A percentile compares a stretch with the other conserved stretches of the same genome.
These are phyloP conservation scores for Thunnus thynnus DNA, from an alignment of 2,113 vertebrate genomes.

Conservation along the genomic window DNA sequence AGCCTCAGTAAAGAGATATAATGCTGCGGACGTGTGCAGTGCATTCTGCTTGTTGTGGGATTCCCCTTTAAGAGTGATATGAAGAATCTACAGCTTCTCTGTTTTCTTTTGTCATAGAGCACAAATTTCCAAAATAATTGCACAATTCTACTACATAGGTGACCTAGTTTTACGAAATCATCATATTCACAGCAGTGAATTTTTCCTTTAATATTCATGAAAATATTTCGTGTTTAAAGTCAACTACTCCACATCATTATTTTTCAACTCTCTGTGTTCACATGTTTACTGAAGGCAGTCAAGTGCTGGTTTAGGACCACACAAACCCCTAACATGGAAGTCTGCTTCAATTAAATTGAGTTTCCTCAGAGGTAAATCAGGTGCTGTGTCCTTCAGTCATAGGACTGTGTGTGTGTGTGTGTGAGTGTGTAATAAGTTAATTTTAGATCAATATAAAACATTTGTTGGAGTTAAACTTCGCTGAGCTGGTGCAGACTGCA, in stretches of 20 bases:
- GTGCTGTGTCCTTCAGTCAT: slow-evolving; percentile 43
- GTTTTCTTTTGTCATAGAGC: no score
- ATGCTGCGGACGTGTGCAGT: no score
- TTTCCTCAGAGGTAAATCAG: slow-evolving; percentile 59
- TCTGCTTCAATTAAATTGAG: slow-evolving; percentile 50
- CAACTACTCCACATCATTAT: neutral
- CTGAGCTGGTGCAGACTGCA: slow-evolving; percentile 67
- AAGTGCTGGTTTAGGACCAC: neutral
- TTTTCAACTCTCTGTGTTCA: neutral
- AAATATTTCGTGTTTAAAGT: neutral
- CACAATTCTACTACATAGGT: no score
- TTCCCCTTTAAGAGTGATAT: no score
- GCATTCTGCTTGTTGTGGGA: no score
- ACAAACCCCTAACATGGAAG: neutral
- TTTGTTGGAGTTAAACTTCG: slow-evolving; percentile 60
- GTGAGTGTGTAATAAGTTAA: slow-evolving; percentile 51
- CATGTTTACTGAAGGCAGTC: slow-evolving; percentile 24
- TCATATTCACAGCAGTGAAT: no score
- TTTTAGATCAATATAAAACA: slow-evolving; percentile 77
- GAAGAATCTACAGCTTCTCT: no score
- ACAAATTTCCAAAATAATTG: no score
- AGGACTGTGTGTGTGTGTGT: slow-evolving; percentile 24
- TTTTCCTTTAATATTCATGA: neutral
- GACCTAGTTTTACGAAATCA: no score
- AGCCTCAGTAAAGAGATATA: no score